phyloP scores from a whole-genome alignment of 2,797 vertebrate genomes.

The Poecilia gillii region DNA sequence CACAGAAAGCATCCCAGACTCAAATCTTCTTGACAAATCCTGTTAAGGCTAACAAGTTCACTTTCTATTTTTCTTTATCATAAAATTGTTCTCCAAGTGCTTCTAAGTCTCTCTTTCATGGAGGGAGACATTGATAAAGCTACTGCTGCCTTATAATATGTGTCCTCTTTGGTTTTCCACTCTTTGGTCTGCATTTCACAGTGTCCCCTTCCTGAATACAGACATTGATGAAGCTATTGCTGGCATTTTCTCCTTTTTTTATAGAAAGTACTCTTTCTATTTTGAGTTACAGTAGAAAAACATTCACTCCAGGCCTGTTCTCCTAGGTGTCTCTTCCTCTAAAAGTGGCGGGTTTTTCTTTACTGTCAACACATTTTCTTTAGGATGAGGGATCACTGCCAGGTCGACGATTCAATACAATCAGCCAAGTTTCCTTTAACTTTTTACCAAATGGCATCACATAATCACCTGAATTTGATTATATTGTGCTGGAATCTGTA shows the following conservation, averaged over 20 bases:
- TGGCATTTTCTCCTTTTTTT: too few relatives aligned
- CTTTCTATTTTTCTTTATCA: not conserved
- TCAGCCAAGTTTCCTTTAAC: not conserved
- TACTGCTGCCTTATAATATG: too few relatives aligned
- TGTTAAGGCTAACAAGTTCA: not conserved
- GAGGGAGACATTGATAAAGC: not conserved
- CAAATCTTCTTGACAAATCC: not conserved
- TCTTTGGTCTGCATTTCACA: not conserved
- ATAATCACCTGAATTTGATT: not conserved
- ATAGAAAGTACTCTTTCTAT: not conserved
- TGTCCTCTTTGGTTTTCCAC: not conserved
- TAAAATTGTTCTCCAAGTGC: not conserved
- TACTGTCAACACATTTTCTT: not conserved
- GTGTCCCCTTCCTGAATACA: not conserved
- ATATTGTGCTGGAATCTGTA: too few relatives aligned
- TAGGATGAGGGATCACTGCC: not conserved
- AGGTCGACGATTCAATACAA: not conserved
- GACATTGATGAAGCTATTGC: not conserved
- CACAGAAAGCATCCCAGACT: not conserved
- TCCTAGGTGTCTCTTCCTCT: not conserved
- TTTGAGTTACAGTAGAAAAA: not conserved
- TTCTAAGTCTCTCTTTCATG: not conserved
- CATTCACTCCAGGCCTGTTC: not conserved
- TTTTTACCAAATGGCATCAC: not conserved
- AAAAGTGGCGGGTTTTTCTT: not conserved